Base-by-base conservation (phyloP, 2,113 vertebrate genomes). In the Cyanoramphus novaezelandiae region DNA sequence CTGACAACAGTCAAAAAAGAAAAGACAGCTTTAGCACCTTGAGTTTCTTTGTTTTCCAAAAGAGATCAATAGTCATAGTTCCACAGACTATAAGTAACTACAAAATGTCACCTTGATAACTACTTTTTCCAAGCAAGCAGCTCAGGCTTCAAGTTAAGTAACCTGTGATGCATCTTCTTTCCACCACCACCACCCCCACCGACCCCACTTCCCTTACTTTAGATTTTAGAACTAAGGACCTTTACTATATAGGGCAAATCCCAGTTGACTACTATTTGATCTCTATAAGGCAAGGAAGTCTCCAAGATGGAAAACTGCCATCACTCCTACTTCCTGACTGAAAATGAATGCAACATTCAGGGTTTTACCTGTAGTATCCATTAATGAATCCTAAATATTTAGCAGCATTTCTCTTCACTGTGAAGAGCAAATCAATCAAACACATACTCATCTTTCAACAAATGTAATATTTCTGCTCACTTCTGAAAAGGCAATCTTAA, bases 1-100 rank as follows among this genome's bases (percentile, higher is more conserved):
- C 63, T 88, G 80, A 86, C 24, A 96, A 85, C 64, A 83, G 33
- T 31, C 60, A 80, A 76, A 91, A 92, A 95, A 92, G 39, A 47
- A 31, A 90, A 69, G 33, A 65, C 27, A 90, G 14, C 43, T 93
- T 77, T 79, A 92, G 94, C 92, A 82, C 53, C 20, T 53, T 12
- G n/a, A 47, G 70, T 79, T 94, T 95, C 62, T 70, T 77, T 75
- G 10, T 82, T 75, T 70, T 82, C 67, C 11, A 10, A 23, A 80
- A 4, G 9, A 89, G 9, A 63, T 52, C n/a, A 69, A 96, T 83
- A 94, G 24, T 90, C 57, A 84, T 65, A 84, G 15, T 52, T 80
- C 17, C 37, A 43, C 13, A 50, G 29, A 82, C 13, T 14, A 21
- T 14, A 50, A 82, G 2, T 63, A 64, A 50, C 29, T 67, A 33